Percentiles rank a stretch among this genome's conserved stretches.
phyloP scores from a whole-genome alignment of 2,113 vertebrate genomes.

The Blennius ocellaris region DNA sequence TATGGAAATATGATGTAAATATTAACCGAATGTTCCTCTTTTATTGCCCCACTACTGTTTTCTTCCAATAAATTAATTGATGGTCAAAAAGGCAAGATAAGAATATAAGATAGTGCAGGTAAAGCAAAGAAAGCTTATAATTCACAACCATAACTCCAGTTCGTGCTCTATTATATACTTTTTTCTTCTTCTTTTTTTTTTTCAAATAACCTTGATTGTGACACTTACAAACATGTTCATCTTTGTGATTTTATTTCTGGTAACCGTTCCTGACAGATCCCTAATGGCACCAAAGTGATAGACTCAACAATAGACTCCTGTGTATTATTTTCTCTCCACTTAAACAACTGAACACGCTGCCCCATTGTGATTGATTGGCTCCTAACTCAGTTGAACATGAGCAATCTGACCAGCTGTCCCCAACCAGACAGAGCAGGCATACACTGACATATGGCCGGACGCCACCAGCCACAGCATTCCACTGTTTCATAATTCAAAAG shows the following conservation, averaged over 20 bases:
- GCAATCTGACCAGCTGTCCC: constrained; percentile 82
- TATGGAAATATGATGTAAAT: too few species aligned
- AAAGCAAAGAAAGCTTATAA: too few species aligned
- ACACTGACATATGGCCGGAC: constrained; percentile 76
- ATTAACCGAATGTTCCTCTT: too few species aligned
- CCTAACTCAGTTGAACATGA: constrained; percentile 74
- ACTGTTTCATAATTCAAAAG: constrained; percentile 81
- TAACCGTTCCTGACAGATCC: constrained; percentile 62
- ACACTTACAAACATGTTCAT: constrained; percentile 9
- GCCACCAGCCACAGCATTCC: constrained; percentile 77
- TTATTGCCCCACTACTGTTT: neutral
- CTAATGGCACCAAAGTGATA: constrained; percentile 63
- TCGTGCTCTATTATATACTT: neutral
- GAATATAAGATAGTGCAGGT: too few species aligned
- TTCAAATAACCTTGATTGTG: constrained; percentile 2
- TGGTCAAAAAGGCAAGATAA: neutral
- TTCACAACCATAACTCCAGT: too few species aligned
- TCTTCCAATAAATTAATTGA: neutral
- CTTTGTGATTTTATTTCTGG: constrained; percentile 41
- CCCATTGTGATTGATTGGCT: constrained; percentile 79
- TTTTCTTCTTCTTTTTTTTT: neutral
- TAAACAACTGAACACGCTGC: constrained; percentile 66
- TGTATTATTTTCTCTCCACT: constrained; percentile 45
- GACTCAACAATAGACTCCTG: constrained; percentile 65
- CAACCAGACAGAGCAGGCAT: constrained; percentile 63